Conservation (phyloP, 2,797 vertebrate genomes). For the Clarias fuscus region DNA sequence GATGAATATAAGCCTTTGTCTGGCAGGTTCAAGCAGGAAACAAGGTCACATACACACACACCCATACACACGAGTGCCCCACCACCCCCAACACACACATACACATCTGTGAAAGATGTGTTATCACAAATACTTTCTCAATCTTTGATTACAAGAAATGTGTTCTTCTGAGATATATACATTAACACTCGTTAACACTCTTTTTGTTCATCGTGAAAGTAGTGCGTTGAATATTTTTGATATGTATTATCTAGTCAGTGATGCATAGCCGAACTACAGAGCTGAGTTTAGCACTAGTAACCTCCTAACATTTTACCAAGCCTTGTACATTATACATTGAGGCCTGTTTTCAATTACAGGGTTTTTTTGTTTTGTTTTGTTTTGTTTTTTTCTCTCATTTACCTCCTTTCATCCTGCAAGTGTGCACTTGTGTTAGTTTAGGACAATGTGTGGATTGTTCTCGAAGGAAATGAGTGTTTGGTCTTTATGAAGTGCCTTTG, state of each 20-base stretch:
- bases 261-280: background rate
- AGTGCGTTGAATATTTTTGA: background rate
- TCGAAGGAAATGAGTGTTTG: slow-evolving; percentile 49
- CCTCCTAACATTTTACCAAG: slow-evolving; percentile 14
- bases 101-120: background rate
- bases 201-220: background rate
- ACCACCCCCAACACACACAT: background rate
- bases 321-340: background rate
- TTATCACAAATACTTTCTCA: background rate
- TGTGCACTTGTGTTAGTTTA: slow-evolving; percentile 43
- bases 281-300: slow-evolving; percentile 3
- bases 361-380: slow-evolving; percentile 8
- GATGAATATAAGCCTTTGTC: slow-evolving; percentile 34
- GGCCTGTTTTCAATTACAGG: slow-evolving; percentile 48
- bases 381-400: slow-evolving; percentile 2
- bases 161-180: background rate
- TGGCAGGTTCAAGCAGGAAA: slow-evolving; percentile 23
- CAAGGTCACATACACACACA: background rate
- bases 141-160: background rate
- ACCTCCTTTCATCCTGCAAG: slow-evolving; percentile 30
- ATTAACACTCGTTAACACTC: background rate
- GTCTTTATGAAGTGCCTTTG: slow-evolving; percentile 33
- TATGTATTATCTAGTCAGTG: background rate
- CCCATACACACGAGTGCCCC: background rate
- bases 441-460: slow-evolving; percentile 51